phyloP scores from a whole-genome alignment of 2,888 invertebrate species.

The Rhamnusium bicolor region DNA sequence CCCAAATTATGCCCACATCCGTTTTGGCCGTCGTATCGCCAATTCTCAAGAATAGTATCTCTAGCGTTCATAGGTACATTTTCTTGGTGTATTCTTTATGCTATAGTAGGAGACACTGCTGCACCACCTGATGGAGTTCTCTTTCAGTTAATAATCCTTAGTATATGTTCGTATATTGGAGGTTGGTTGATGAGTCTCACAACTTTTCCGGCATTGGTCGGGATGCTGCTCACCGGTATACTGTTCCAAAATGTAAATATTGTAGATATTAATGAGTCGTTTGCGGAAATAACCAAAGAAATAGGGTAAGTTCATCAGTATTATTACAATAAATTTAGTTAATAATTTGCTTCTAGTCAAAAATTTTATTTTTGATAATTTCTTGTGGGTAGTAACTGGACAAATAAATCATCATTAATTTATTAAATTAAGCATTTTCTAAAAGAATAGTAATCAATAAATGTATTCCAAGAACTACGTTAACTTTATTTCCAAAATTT shows the following conservation, averaged over 20 bases:
- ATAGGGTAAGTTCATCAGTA: slow-evolving; percentile 76
- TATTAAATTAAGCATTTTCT: too few species aligned
- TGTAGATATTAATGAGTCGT: slow-evolving; percentile 78
- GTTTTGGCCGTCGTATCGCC: slow-evolving; percentile 86
- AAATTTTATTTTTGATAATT: too few species aligned
- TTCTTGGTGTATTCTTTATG: slow-evolving; percentile 83
- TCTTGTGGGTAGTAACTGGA: too few species aligned
- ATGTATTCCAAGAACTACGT: too few species aligned
- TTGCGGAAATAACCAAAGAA: slow-evolving; percentile 79
- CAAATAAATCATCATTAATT: too few species aligned
- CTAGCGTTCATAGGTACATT: slow-evolving; percentile 80
- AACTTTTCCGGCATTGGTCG: slow-evolving; percentile 87
- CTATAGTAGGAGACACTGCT: slow-evolving; percentile 83
- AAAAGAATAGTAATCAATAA: too few species aligned
- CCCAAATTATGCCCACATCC: slow-evolving; percentile 87
- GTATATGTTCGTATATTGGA: slow-evolving; percentile 85
- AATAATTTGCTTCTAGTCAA: neutral
- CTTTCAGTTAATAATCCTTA: slow-evolving; percentile 84
- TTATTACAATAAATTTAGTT: too few species aligned
- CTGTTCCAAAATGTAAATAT: slow-evolving; percentile 83
- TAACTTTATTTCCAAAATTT: too few species aligned
- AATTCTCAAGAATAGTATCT: slow-evolving; percentile 83
- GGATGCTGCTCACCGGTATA: slow-evolving; percentile 89
- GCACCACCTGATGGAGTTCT: slow-evolving; percentile 88
- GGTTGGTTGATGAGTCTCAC: slow-evolving; percentile 87